Conservation (phyloP, 2,797 vertebrate genomes). For the Apogon talboti region DNA sequence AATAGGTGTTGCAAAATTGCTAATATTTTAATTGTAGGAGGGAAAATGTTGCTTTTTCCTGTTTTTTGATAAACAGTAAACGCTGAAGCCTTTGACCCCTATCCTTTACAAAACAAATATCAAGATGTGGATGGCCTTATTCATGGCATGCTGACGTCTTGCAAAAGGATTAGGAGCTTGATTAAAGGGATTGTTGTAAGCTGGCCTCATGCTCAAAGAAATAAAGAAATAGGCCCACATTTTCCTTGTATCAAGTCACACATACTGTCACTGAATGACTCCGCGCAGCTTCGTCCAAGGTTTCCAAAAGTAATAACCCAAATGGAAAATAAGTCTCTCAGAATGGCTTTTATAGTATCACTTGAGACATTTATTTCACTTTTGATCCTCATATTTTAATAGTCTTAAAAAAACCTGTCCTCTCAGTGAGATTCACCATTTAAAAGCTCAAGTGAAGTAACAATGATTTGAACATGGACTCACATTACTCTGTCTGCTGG, state of each 20-base stretch:
- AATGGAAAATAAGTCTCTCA: neutral
- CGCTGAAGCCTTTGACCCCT: constrained; percentile 33
- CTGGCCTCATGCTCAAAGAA: constrained; percentile 73
- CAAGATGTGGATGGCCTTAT: constrained; percentile 69
- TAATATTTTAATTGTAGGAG: too few relatives aligned
- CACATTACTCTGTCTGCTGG: constrained; percentile 20
- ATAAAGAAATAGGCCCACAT: constrained; percentile 71
- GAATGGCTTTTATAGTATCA: neutral
- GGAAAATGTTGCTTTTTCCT: too few relatives aligned
- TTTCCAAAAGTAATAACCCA: neutral
- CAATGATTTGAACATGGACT: neutral
- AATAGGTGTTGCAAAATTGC: too few relatives aligned
- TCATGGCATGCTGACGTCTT: constrained; percentile 78
- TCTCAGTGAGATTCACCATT: too few relatives aligned
- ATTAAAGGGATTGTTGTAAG: constrained; percentile 81
- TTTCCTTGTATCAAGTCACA: constrained; percentile 53
- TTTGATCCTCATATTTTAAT: neutral
- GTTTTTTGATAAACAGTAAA: constrained; percentile 12
- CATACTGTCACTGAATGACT: constrained; percentile 41
- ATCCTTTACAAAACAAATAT: constrained; percentile 66
- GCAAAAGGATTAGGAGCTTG: constrained; percentile 80
- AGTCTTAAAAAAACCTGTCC: neutral
- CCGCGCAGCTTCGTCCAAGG: constrained; percentile 16
- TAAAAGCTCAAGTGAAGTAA: too few relatives aligned
- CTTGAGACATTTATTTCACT: neutral